Evolutionary conservation across 2,113 vertebrate species (phyloP).

Genomic region (Arizona elegans): DNA sequence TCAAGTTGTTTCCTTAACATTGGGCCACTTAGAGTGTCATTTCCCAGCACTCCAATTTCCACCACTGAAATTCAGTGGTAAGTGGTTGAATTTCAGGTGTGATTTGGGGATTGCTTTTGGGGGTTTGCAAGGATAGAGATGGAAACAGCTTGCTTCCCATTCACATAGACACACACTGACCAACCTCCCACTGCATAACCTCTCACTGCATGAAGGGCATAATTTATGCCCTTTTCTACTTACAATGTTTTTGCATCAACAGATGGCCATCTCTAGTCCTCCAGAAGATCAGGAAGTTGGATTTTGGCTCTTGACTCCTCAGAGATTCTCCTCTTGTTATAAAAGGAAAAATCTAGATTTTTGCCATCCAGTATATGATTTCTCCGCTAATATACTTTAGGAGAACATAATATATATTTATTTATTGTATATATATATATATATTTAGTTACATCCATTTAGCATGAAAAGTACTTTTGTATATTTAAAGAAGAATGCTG

Average conservation of each 20-base stretch:
- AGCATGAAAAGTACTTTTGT: background rate
- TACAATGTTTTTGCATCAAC: background rate
- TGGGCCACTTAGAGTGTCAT: background rate
- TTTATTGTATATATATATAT: background rate
- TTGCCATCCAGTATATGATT: background rate
- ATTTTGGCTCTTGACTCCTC: background rate
- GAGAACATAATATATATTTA: background rate
- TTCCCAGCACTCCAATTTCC: background rate
- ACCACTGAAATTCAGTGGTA: background rate
- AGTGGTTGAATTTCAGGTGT: background rate
- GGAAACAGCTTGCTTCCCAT: background rate
- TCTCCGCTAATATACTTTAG: background rate
- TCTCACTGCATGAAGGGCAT: background rate
- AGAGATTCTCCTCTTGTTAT: background rate
- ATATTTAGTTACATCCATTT: background rate
- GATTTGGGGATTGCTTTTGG: background rate
- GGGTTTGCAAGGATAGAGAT: background rate
- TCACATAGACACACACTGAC: background rate
- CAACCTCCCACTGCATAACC: background rate
- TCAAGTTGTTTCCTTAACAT: background rate
- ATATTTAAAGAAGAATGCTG: background rate
- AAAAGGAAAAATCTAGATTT: background rate
- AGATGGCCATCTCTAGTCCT: background rate
- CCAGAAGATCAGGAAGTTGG: background rate
- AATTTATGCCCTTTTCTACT: background rate